These are phyloP conservation scores for Entomyzon cyanotis DNA, from an alignment of 2,113 vertebrate species.

Conservation along the genomic window DNA sequence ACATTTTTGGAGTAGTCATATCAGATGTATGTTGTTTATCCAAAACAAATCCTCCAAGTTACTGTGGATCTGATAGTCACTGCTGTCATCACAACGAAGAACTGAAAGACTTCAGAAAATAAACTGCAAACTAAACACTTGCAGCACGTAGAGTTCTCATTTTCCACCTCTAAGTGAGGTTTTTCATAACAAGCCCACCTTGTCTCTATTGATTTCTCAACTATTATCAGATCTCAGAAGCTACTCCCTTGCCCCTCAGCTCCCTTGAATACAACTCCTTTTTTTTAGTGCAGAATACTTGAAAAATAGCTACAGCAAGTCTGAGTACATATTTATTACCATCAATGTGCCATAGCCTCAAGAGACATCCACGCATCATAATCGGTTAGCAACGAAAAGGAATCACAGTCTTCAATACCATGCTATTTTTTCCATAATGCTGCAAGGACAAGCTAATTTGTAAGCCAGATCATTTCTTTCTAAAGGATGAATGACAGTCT, in stretches of 20 bases:
- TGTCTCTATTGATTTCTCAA: neutral
- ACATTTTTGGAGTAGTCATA: neutral
- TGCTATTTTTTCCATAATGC: constrained; percentile 34
- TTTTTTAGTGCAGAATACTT: constrained; percentile 10
- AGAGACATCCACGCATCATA: constrained; percentile 25
- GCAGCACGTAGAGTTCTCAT: neutral
- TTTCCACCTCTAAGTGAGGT: neutral
- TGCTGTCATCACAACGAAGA: constrained; percentile 14
- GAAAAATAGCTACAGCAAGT: neutral
- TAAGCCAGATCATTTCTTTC: neutral
- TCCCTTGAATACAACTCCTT: neutral
- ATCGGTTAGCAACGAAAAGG: constrained; percentile 34
- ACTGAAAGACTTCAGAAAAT: neutral
- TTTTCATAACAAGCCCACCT: neutral
- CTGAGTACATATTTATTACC: constrained; percentile 39
- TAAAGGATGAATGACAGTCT: neutral
- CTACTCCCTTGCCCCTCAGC: neutral
- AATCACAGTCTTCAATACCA: neutral
- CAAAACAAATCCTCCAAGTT: constrained; percentile 13
- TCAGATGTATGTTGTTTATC: constrained; percentile 12
- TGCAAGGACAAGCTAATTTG: constrained; percentile 39
- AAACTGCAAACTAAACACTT: neutral
- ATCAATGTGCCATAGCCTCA: neutral
- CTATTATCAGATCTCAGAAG: neutral
- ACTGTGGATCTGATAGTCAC: constrained; percentile 27